Evolutionary conservation across 2,888 invertebrate species (phyloP).

Genomic region (Epicampocera succincta): DNA sequence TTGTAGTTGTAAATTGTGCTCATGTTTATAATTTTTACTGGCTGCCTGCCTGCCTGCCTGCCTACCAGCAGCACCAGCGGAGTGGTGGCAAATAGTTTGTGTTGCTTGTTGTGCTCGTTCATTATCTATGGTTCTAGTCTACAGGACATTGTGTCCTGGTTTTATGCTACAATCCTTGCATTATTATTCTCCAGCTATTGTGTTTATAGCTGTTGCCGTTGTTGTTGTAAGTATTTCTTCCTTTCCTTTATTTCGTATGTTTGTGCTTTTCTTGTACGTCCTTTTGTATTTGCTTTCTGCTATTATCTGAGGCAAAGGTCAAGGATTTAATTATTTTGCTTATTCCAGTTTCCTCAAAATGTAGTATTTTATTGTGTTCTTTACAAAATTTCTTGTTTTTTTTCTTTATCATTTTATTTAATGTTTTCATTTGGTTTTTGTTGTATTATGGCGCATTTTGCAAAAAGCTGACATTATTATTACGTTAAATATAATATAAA

Average conservation of each 20-base stretch:
- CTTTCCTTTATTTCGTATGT: conserved; percentile 14
- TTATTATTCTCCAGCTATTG: conserved; percentile 36
- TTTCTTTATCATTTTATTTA: conserved; percentile 4
- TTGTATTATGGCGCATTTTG: conserved; percentile 13
- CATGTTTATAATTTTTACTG: conserved; percentile 11
- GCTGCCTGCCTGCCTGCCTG: not conserved
- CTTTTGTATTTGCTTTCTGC: conserved; percentile 20
- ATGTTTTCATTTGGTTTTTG: conserved; percentile 22
- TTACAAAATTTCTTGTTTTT: no score
- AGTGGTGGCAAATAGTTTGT: not conserved
- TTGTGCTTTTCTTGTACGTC: not conserved
- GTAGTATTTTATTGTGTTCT: conserved; percentile 33
- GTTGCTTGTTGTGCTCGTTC: not conserved
- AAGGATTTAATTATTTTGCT: conserved; percentile 68
- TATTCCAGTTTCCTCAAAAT: conserved; percentile 43
- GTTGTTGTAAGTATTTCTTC: conserved; percentile 13
- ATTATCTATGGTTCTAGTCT: conserved; percentile 25
- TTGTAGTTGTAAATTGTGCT: conserved; percentile 36
- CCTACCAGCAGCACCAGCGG: no score
- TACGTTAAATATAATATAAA: no score
- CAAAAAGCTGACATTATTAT: conserved; percentile 40
- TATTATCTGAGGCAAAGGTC: conserved; percentile 58
- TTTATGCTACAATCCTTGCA: conserved; percentile 34
- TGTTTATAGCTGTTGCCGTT: conserved; percentile 23
- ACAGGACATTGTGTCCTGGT: conserved; percentile 51